Evolutionary conservation across 2,113 vertebrate genomes (phyloP).

Genomic region (Guaruba guarouba): DNA sequence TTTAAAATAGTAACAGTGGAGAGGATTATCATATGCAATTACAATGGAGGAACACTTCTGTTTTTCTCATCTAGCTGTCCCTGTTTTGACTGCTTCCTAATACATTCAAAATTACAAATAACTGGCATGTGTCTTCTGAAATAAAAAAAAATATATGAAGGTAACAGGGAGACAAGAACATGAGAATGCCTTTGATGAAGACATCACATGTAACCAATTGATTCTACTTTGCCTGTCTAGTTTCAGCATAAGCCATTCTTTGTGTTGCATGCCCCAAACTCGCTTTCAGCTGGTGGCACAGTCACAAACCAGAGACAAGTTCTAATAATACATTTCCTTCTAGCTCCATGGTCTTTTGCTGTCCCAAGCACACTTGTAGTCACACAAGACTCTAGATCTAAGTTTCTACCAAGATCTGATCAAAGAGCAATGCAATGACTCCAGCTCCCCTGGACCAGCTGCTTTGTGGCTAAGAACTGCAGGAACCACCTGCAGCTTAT

Average conservation of each 20-base stretch:
- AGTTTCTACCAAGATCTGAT: background rate
- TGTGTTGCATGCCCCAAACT: background rate
- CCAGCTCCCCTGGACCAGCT: background rate
- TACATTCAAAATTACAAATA: constrained; percentile 16
- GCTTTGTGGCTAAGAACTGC: background rate
- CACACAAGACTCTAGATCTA: background rate
- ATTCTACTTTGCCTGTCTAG: background rate
- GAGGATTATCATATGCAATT: constrained; percentile 15
- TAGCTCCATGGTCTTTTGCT: background rate
- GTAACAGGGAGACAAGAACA: background rate
- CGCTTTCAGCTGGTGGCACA: background rate
- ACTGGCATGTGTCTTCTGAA: background rate
- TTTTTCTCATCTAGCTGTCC: constrained; percentile 33
- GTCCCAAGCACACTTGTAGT: background rate
- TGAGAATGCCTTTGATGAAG: background rate
- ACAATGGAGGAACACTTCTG: background rate
- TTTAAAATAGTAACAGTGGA: constrained; percentile 25
- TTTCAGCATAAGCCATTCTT: background rate
- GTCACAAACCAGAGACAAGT: background rate
- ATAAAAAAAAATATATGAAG: background rate
- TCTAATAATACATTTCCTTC: background rate
- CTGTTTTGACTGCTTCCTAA: constrained; percentile 27
- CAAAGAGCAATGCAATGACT: background rate
- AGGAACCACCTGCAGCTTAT: background rate
- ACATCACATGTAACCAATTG: background rate